These are phyloP conservation scores for Epinephelus fuscoguttatus DNA, from an alignment of 2,113 vertebrate species.

Conservation along the genomic window DNA sequence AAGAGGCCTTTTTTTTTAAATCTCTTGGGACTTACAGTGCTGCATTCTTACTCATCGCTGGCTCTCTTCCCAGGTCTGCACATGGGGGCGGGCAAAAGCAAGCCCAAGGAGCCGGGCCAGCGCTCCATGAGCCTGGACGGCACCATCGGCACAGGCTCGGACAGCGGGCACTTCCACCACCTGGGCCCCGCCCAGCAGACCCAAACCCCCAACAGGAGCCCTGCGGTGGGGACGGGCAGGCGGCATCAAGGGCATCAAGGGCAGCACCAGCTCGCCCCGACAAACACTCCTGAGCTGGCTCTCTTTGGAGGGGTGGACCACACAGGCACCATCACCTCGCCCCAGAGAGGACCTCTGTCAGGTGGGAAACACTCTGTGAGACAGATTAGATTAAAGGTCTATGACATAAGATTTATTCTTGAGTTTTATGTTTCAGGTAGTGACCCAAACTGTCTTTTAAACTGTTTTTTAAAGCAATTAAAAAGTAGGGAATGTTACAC, in stretches of 20 bases:
- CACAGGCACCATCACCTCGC: slow-evolving; percentile 88
- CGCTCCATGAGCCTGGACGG: slow-evolving; percentile 95
- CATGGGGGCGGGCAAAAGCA: slow-evolving; percentile 98
- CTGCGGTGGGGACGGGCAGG: slow-evolving; percentile 85
- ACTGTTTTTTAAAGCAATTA: background rate
- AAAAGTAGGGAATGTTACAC: background rate
- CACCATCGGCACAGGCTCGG: slow-evolving; percentile 83
- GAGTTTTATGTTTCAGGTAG: background rate
- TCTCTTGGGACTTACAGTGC: slow-evolving; percentile 3
- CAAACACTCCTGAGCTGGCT: slow-evolving; percentile 83
- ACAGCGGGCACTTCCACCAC: slow-evolving; percentile 84
- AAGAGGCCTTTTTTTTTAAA: background rate
- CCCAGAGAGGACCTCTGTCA: slow-evolving; percentile 86
- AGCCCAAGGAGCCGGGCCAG: slow-evolving; percentile 93
- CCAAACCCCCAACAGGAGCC: slow-evolving; percentile 90
- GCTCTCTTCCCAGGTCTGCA: slow-evolving; percentile 75
- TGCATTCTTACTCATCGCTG: slow-evolving; percentile 38
- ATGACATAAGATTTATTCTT: background rate
- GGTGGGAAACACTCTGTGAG: slow-evolving; percentile 55
- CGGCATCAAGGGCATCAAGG: slow-evolving; percentile 84
- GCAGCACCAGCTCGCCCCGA: slow-evolving; percentile 82
- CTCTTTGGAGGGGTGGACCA: slow-evolving; percentile 94
- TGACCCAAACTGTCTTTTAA: background rate
- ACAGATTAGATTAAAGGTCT: too few species aligned
- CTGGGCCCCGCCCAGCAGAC: slow-evolving; percentile 84